These are phyloP conservation scores for Chondrilla cf. caribensis DNA, from an alignment of 37 sponge, comb jelly and placozoan genomes.

Conservation along the genomic window DNA sequence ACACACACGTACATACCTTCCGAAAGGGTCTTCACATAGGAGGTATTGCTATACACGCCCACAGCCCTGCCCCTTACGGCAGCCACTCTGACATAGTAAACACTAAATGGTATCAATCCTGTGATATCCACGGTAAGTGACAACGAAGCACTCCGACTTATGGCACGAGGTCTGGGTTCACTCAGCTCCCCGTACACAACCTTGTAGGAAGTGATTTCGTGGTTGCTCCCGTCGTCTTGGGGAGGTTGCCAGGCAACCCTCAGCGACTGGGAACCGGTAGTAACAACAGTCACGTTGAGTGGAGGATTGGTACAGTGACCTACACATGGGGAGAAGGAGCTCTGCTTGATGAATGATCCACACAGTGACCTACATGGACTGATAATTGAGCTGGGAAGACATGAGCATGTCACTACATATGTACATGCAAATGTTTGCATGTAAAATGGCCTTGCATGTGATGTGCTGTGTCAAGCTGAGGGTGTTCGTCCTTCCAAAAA, in stretches of 20 bases:
- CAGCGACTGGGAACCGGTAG: background rate
- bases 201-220: background rate
- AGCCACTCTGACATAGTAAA: background rate
- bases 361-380: no score
- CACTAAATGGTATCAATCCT: background rate
- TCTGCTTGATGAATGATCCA: no score
- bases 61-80: background rate
- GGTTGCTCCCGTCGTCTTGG: background rate
- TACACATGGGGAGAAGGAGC: no score
- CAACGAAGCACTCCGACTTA: background rate
- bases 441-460: no score
- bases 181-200: background rate
- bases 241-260: background rate
- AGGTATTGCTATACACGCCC: constrained; percentile 6
- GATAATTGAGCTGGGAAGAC: no score
- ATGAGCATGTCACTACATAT: no score
- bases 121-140: background rate
- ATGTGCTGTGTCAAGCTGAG: no score
- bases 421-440: no score
- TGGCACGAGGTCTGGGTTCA: background rate
- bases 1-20: background rate
- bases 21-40: background rate
- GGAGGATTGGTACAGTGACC: background rate
- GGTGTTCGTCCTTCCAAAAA: no score
- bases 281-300: background rate